Conservation (phyloP, 2,888 invertebrate genomes). For the Nudaria mundana region DNA sequence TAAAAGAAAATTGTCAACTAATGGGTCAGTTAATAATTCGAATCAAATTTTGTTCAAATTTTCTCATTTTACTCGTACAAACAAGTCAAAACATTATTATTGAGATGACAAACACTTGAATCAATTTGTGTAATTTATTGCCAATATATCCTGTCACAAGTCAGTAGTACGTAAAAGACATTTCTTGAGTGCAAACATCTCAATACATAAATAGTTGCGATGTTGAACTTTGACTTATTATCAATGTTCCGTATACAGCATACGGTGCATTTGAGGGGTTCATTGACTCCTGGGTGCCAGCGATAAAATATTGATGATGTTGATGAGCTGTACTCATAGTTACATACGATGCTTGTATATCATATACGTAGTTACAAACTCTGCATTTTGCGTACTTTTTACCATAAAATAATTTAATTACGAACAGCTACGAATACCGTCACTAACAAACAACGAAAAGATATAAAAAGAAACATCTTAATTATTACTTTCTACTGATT, state of each 20-base stretch:
- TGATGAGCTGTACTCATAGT: constrained; percentile 8
- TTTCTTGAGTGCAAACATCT: constrained; percentile 23
- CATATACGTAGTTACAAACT: too few relatives aligned
- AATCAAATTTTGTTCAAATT: too few relatives aligned
- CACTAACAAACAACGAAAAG: constrained; percentile 10
- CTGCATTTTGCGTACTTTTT: too few relatives aligned
- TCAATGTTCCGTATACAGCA: constrained; percentile 15
- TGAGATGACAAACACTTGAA: not conserved
- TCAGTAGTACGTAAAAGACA: constrained; percentile 16
- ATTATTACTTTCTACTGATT: constrained; percentile 10
- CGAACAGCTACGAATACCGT: not conserved
- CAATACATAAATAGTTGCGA: constrained; percentile 18
- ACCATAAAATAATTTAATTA: not conserved
- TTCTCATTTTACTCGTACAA: not conserved
- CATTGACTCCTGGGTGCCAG: constrained; percentile 26
- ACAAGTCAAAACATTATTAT: too few relatives aligned
- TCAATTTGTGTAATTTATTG: constrained; percentile 5
- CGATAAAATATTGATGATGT: constrained; percentile 20
- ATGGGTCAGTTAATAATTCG: too few relatives aligned
- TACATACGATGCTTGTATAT: not conserved
- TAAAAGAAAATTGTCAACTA: too few relatives aligned
- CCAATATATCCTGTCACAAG: constrained; percentile 17
- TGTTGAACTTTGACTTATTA: constrained; percentile 34
- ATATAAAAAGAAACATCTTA: not conserved
- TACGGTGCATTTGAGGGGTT: constrained; percentile 24